These are phyloP conservation scores for Arctocebus calabarensis DNA, from an alignment of 2,797 vertebrate genomes.

Conservation along the genomic window DNA sequence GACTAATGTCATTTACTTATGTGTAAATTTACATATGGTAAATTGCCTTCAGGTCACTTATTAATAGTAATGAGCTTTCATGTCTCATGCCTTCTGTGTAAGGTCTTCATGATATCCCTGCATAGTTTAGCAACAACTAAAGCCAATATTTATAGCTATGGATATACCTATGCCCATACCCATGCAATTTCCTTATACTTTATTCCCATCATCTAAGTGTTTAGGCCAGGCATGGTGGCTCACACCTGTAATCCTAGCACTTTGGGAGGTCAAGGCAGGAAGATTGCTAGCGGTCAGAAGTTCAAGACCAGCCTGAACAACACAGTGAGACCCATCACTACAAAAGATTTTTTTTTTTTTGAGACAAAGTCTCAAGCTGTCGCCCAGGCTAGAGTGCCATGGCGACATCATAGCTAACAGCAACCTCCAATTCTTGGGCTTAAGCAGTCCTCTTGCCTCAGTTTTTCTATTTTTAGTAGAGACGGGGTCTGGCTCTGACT, in stretches of 20 bases:
- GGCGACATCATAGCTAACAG: too few species aligned
- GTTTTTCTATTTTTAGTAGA: too few species aligned
- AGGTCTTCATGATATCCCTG: slow-evolving; percentile 20
- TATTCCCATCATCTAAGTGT: not conserved
- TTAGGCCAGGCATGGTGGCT: not conserved
- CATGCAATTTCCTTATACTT: slow-evolving; percentile 13
- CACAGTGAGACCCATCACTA: not conserved
- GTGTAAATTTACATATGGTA: not conserved
- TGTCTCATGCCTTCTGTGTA: not conserved
- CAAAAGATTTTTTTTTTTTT: not conserved
- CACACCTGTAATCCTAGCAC: not conserved
- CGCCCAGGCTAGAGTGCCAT: too few species aligned
- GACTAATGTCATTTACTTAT: not conserved
- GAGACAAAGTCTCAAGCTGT: too few species aligned
- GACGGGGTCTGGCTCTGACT: too few species aligned
- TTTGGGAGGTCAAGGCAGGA: not conserved
- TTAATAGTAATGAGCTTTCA: slow-evolving; percentile 23
- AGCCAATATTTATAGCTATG: not conserved
- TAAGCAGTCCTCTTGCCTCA: too few species aligned
- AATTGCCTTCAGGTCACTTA: slow-evolving; percentile 26
- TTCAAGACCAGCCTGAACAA: not conserved
- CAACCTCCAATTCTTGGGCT: too few species aligned
- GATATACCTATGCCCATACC: not conserved
- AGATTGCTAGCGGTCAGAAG: not conserved
- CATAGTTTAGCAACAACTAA: not conserved